phyloP scores from a whole-genome alignment of 2,113 vertebrate genomes.

The Dipodomys stephensi region DNA sequence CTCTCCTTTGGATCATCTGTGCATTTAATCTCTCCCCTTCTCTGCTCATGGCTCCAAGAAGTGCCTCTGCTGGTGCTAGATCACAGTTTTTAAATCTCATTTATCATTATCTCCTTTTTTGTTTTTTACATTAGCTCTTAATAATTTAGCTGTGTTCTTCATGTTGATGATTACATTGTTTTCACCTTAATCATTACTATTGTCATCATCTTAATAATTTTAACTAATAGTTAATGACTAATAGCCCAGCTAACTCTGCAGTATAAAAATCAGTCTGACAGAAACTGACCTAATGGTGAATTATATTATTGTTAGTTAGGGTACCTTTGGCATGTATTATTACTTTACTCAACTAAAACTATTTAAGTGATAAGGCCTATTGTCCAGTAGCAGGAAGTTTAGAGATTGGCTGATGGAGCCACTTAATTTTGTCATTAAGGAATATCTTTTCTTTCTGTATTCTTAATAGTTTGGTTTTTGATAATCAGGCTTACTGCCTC shows the following conservation, averaged over 20 bases:
- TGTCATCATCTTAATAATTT: neutral
- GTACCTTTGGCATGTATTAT: constrained; percentile 7
- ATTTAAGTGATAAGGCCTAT: neutral
- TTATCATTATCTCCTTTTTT: neutral
- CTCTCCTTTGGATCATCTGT: neutral
- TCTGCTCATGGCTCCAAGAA: neutral
- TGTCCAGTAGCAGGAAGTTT: neutral
- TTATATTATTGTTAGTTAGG: neutral
- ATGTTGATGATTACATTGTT: constrained; percentile 29
- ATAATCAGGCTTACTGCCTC: neutral
- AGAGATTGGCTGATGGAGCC: neutral
- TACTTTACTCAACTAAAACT: constrained; percentile 20
- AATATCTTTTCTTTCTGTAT: neutral
- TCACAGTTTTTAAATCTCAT: neutral
- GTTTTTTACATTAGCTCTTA: constrained; percentile 24
- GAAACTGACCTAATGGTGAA: constrained; percentile 43
- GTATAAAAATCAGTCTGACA: constrained; percentile 30
- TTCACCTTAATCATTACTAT: neutral
- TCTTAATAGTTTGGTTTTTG: constrained; percentile 39
- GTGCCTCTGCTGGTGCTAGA: neutral
- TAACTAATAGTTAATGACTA: constrained; percentile 8
- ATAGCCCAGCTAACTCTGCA: neutral
- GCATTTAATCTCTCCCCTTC: neutral
- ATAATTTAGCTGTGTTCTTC: constrained; percentile 36
- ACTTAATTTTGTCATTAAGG: neutral